Evolutionary conservation across 1,140 invertebrate species (phyloP).

Genomic region (Cyphomyrmex costatus): DNA sequence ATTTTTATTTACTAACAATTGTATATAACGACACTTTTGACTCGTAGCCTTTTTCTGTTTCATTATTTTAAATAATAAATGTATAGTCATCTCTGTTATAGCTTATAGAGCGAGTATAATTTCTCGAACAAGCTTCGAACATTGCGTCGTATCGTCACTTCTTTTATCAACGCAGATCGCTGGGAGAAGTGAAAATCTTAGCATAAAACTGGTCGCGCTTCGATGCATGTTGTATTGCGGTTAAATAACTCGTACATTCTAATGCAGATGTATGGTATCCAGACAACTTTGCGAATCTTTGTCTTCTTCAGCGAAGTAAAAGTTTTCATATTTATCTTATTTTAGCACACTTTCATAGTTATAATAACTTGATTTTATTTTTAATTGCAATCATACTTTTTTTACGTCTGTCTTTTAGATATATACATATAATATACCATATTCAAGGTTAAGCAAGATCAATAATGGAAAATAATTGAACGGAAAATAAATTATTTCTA

Average conservation of each 20-base stretch:
- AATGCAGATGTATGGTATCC: constrained; percentile 42
- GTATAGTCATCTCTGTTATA: neutral
- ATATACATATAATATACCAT: too few species aligned
- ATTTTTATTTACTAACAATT: too few species aligned
- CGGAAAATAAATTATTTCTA: too few species aligned
- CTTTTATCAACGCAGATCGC: neutral
- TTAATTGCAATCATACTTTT: neutral
- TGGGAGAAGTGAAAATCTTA: constrained; percentile 78
- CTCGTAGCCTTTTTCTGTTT: too few species aligned
- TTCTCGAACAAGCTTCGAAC: neutral
- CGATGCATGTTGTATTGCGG: constrained; percentile 60
- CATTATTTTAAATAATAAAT: too few species aligned
- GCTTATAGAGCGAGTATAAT: neutral
- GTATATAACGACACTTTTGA: too few species aligned
- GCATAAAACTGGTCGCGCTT: constrained; percentile 81
- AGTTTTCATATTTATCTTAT: neutral
- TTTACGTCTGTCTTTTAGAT: too few species aligned
- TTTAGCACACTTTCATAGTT: neutral
- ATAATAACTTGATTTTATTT: neutral
- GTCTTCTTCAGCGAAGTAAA: constrained; percentile 32
- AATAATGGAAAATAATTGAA: too few species aligned
- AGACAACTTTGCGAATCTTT: constrained; percentile 44
- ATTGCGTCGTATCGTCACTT: neutral
- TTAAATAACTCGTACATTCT: neutral
- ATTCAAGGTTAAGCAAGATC: too few species aligned